These are phyloP conservation scores for Drosophila sp. DNA, from an alignment of 1,140 invertebrate species.

Conservation along the genomic window DNA sequence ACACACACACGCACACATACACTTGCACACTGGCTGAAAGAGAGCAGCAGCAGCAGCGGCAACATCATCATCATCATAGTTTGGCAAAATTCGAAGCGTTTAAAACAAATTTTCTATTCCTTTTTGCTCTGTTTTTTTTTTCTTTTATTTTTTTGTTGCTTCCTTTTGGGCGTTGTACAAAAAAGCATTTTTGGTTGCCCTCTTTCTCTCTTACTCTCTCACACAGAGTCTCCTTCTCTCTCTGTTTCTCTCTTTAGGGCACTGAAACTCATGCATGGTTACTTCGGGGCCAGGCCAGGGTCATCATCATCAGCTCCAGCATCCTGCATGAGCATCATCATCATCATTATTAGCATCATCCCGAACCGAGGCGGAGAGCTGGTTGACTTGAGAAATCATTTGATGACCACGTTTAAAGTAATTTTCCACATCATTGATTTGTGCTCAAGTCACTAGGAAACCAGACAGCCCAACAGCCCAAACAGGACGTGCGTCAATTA, in stretches of 20 bases:
- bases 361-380: background rate
- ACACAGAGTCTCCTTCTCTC: background rate
- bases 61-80: constrained; percentile 10
- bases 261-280: constrained; percentile 26
- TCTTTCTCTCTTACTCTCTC: background rate
- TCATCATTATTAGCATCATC: background rate
- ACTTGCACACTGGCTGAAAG: background rate
- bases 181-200: constrained; percentile 10
- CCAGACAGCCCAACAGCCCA: constrained; percentile 4
- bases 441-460: constrained; percentile 41
- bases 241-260: constrained; percentile 1
- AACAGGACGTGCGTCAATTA: constrained; percentile 68
- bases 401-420: constrained; percentile 55
- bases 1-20: background rate
- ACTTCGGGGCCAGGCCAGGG: constrained; percentile 13
- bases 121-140: background rate
- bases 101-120: constrained; percentile 33
- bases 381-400: constrained; percentile 16
- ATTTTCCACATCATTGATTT: constrained; percentile 72
- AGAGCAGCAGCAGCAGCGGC: background rate
- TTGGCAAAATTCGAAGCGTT: constrained; percentile 27
- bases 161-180: constrained; percentile 15
- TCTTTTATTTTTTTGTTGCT: constrained; percentile 6
- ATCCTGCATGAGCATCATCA: background rate
- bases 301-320: background rate